Percentiles rank a stretch among this genome's conserved stretches.
These are phyloP conservation scores for Pithys albifrons DNA, from an alignment of 2,113 vertebrate species.

Conservation along the genomic window DNA sequence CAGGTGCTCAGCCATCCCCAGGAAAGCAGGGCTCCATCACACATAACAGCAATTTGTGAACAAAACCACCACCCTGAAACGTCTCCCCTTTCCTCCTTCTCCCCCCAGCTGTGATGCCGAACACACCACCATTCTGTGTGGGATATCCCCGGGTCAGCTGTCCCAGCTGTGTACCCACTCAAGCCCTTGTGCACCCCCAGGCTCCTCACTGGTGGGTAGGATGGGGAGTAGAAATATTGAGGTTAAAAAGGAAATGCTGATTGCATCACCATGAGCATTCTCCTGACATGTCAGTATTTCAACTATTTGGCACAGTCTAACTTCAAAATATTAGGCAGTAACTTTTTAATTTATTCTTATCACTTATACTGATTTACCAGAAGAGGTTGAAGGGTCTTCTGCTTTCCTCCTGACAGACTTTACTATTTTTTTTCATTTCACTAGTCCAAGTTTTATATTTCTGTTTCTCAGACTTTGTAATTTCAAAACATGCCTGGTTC, in stretches of 20 bases:
- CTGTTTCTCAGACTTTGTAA: neutral
- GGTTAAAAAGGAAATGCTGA: neutral
- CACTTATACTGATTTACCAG: neutral
- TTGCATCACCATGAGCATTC: neutral
- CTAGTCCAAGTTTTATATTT: neutral
- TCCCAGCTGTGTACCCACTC: neutral
- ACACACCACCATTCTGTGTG: neutral
- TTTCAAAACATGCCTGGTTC: neutral
- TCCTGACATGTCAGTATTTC: neutral
- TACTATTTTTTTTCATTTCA: neutral
- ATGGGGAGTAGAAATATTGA: neutral
- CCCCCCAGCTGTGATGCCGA: neutral
- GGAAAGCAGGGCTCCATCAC: neutral
- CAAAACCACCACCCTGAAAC: fast-evolving
- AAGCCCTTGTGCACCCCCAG: too few relatives aligned
- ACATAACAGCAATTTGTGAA: fast-evolving
- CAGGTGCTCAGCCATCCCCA: neutral
- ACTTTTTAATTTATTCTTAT: neutral
- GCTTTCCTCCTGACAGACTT: neutral
- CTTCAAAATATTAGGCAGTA: neutral
- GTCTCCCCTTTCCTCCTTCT: neutral
- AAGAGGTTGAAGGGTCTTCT: neutral
- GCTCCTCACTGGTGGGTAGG: neutral
- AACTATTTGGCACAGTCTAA: neutral
- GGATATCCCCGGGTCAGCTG: neutral